These are phyloP conservation scores for Cosmopolites sordidus DNA, from an alignment of 2,888 invertebrate genomes.

Conservation along the genomic window DNA sequence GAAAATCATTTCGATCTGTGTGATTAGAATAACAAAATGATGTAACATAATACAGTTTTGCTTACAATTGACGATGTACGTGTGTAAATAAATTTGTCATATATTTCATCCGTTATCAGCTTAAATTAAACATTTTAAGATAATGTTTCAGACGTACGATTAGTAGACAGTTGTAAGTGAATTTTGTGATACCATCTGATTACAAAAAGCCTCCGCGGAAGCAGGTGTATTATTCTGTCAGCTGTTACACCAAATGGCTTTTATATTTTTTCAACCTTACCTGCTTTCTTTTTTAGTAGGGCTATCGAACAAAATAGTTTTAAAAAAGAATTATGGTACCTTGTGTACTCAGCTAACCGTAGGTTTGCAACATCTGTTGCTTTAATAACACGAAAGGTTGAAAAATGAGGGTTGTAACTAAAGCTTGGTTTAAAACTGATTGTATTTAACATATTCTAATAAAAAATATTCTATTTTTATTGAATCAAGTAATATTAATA, in stretches of 20 bases:
- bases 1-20: too few relatives aligned
- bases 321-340: too few relatives aligned
- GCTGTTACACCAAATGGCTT: background rate
- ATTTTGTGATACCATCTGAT: background rate
- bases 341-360: background rate
- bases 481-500: too few relatives aligned
- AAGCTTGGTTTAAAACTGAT: too few relatives aligned
- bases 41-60: too few relatives aligned
- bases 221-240: constrained; percentile 1
- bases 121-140: background rate
- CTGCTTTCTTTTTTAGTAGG: background rate
- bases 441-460: too few relatives aligned
- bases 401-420: too few relatives aligned
- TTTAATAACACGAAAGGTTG: background rate
- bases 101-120: background rate
- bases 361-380: background rate
- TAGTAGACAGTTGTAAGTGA: background rate
- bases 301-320: background rate
- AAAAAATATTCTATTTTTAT: too few relatives aligned
- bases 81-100: too few relatives aligned
- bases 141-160: too few relatives aligned
- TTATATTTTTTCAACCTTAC: background rate
- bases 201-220: background rate
- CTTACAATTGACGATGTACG: too few relatives aligned
- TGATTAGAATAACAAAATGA: too few relatives aligned